phyloP scores from a whole-genome alignment of 2,113 vertebrate species.

The Amazona guildingii region DNA sequence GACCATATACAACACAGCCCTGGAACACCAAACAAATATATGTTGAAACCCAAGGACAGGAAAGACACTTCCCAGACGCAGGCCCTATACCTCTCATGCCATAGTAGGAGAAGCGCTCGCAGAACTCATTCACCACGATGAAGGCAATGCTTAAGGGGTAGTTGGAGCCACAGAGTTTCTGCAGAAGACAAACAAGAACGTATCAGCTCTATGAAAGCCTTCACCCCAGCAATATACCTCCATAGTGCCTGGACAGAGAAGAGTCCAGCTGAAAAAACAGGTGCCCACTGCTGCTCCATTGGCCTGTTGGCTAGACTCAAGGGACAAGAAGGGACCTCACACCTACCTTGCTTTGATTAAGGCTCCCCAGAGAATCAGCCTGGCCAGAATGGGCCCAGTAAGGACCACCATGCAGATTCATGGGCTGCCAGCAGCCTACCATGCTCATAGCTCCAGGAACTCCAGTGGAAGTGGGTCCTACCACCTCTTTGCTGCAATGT shows the following conservation, averaged over 20 bases:
- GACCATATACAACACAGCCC: neutral
- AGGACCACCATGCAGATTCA: fast-evolving
- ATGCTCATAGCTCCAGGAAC: neutral
- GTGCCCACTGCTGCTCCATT: neutral
- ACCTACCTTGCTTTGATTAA: neutral
- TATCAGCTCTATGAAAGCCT: neutral
- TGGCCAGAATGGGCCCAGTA: neutral
- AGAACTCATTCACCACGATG: conserved; percentile 98
- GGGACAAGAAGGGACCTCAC: neutral
- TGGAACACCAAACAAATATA: neutral
- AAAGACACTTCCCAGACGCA: neutral
- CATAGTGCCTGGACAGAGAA: neutral
- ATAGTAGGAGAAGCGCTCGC: conserved; percentile 98
- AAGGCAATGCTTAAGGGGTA: conserved; percentile 94
- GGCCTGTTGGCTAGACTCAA: neutral
- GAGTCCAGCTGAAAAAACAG: neutral
- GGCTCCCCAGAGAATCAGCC: neutral
- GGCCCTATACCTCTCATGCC: conserved; percentile 92
- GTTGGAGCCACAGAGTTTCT: conserved; percentile 93
- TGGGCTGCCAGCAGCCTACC: neutral
- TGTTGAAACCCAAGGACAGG: neutral
- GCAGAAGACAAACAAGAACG: conserved; percentile 16
- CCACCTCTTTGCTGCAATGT: fast-evolving
- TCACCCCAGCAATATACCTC: neutral
- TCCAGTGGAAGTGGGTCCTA: neutral